These are phyloP conservation scores for Schizopygopsis pylzovi DNA, from an alignment of 2,797 vertebrate genomes.

Conservation along the genomic window DNA sequence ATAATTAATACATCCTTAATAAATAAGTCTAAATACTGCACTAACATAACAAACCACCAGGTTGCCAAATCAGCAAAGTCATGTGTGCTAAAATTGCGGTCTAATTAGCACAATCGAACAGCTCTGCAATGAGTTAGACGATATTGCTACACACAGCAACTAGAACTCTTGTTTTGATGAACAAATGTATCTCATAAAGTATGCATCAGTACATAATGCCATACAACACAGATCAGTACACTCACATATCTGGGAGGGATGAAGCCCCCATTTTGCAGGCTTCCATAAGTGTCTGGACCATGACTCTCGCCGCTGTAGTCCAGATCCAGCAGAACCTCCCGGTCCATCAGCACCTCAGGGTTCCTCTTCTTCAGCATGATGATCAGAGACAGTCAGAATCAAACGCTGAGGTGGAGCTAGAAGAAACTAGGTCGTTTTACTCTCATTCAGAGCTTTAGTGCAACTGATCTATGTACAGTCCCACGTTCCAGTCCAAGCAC, in stretches of 20 bases:
- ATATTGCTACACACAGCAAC: background rate
- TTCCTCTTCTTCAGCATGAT: constrained; percentile 76
- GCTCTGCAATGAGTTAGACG: background rate
- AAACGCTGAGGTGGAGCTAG: constrained; percentile 23
- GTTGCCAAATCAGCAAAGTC: background rate
- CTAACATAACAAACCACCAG: background rate
- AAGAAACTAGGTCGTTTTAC: constrained; percentile 12
- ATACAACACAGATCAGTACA: constrained; percentile 20
- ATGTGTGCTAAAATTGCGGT: no score
- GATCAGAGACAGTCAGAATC: constrained; percentile 31
- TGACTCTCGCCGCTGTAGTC: constrained; percentile 68
- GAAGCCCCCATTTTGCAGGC: constrained; percentile 74
- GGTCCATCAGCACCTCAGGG: constrained; percentile 72
- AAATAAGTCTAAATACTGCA: background rate
- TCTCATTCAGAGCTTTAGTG: constrained; percentile 4
- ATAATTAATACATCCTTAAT: background rate
- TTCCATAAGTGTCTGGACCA: constrained; percentile 74
- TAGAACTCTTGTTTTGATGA: background rate
- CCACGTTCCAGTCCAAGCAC: constrained; percentile 30
- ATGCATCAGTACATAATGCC: background rate
- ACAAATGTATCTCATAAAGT: background rate
- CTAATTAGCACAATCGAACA: background rate
- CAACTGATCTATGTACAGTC: background rate
- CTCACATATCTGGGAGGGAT: constrained; percentile 79
- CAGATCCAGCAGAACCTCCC: constrained; percentile 78